phyloP scores from a whole-genome alignment of 2,888 invertebrate species.

The Archips crataeganus region DNA sequence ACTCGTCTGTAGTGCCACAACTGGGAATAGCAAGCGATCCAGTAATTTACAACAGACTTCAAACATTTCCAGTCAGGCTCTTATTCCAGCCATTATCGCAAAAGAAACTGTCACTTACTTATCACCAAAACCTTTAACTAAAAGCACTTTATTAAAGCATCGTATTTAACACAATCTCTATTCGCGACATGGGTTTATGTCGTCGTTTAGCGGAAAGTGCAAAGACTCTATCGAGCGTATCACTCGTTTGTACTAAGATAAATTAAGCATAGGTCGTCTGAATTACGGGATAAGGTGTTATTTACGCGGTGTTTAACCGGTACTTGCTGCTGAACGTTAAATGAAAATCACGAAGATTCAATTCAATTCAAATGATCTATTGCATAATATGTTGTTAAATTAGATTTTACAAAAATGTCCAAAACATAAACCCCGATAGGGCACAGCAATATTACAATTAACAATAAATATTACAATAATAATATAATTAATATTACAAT shows the following conservation, averaged over 20 bases:
- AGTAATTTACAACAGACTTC: too few relatives aligned
- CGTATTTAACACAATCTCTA: slow-evolving; percentile 36
- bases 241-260: slow-evolving; percentile 23
- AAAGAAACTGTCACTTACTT: slow-evolving; percentile 22
- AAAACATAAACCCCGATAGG: too few relatives aligned
- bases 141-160: slow-evolving; percentile 36
- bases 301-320: neutral
- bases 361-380: too few relatives aligned
- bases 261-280: slow-evolving; percentile 4
- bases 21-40: too few relatives aligned
- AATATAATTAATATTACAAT: too few relatives aligned
- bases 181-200: slow-evolving; percentile 1
- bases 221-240: slow-evolving; percentile 38
- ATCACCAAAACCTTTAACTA: slow-evolving; percentile 20
- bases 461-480: too few relatives aligned
- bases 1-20: too few relatives aligned
- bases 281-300: neutral
- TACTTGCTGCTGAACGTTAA: neutral
- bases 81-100: neutral
- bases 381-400: too few relatives aligned
- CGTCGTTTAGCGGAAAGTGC: slow-evolving; percentile 35
- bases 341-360: neutral
- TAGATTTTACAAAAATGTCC: too few relatives aligned
- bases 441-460: too few relatives aligned
- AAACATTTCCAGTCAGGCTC: neutral